These are phyloP conservation scores for Heliconius ethilla DNA, from an alignment of 2,888 invertebrate genomes.

Conservation along the genomic window DNA sequence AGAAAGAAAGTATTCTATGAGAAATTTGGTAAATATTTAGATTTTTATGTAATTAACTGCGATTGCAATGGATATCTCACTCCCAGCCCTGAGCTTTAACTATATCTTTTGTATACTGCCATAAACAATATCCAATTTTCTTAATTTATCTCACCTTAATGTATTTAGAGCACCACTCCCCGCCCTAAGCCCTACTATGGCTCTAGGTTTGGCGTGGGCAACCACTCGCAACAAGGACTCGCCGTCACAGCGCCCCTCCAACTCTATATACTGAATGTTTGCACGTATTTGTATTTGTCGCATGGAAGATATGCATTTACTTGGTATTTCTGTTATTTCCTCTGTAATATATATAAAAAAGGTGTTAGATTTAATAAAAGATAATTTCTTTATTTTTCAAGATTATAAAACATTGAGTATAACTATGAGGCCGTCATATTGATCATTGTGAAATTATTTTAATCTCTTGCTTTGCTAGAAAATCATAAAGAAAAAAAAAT, in stretches of 20 bases:
- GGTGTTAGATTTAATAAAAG: conserved; percentile 50
- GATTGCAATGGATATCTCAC: no score
- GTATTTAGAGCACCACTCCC: conserved; percentile 52
- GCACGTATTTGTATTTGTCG: conserved; percentile 91
- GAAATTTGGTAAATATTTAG: no score
- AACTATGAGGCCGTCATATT: no score
- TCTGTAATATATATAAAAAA: conserved; percentile 55
- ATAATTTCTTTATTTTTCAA: no score
- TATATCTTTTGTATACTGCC: no score
- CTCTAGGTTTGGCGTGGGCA: conserved; percentile 89
- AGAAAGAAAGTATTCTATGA: background rate
- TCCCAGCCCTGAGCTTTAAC: no score
- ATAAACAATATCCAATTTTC: no score
- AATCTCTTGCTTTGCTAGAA: no score
- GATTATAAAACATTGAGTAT: no score
- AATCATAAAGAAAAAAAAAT: conserved; percentile 46
- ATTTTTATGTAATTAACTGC: no score
- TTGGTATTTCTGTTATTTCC: conserved; percentile 88
- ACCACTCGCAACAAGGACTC: conserved; percentile 92
- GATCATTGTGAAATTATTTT: no score
- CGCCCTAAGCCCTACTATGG: conserved; percentile 84
- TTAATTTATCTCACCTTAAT: conserved; percentile 51
- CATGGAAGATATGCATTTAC: conserved; percentile 91
- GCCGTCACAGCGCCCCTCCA: conserved; percentile 96
- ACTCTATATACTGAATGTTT: conserved; percentile 96